Conservation (phyloP, 2,113 vertebrate genomes). For the Xenus cinereus region DNA sequence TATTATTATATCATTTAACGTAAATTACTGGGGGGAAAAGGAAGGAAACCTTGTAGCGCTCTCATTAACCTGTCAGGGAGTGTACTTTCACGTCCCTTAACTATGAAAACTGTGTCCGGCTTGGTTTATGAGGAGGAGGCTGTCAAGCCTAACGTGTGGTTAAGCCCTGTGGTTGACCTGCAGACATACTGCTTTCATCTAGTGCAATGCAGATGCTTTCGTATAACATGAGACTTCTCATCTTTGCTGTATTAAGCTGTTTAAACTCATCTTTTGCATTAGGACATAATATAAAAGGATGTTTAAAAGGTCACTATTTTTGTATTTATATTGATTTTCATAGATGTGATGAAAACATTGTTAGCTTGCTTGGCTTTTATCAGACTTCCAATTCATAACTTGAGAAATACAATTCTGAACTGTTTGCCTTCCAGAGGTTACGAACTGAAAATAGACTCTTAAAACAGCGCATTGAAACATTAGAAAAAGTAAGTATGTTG, state of each 20-base stretch:
- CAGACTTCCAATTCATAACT: not conserved
- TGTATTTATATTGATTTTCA: not conserved
- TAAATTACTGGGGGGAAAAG: not conserved
- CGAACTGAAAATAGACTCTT: constrained; percentile 95
- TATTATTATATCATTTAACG: not conserved
- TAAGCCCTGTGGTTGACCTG: not conserved
- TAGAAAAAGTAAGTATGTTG: constrained; percentile 92
- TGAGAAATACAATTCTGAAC: not conserved
- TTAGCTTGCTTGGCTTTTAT: not conserved
- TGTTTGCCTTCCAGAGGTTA: constrained; percentile 83
- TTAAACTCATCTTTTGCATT: not conserved
- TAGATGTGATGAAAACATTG: not conserved
- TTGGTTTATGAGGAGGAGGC: not conserved
- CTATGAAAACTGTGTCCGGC: not conserved
- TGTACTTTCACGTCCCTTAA: not conserved
- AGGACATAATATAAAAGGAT: not conserved
- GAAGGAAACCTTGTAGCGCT: not conserved
- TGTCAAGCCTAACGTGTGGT: not conserved
- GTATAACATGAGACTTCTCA: not conserved
- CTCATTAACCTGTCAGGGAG: not conserved
- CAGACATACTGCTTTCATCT: not conserved
- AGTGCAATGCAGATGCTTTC: not conserved
- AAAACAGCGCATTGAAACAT: constrained; percentile 97
- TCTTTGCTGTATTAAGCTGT: not conserved
- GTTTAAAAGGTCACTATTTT: not conserved